Conservation (phyloP, 1,140 invertebrate species). For the Whitmania pigra region DNA sequence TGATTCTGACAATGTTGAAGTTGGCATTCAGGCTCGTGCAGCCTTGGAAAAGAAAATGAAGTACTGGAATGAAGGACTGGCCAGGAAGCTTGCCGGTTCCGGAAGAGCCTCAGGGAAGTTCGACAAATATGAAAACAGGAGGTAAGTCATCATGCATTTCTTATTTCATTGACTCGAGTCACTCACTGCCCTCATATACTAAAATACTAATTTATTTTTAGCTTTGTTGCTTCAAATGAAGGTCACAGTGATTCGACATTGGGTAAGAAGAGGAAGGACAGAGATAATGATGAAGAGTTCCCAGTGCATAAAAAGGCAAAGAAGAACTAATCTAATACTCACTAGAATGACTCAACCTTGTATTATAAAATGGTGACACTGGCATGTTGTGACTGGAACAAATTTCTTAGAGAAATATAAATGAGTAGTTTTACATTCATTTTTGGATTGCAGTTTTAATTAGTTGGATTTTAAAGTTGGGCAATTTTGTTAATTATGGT, state of each 20-base stretch:
- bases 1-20: conserved; percentile 61
- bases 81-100: conserved; percentile 58
- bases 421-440: too few species aligned
- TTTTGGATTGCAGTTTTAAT: too few species aligned
- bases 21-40: conserved; percentile 73
- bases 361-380: background rate
- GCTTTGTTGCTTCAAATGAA: background rate
- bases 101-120: conserved; percentile 72
- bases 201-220: background rate
- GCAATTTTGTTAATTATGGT: too few species aligned
- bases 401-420: too few species aligned
- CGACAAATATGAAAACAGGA: conserved; percentile 74
- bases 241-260: background rate
- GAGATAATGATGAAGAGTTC: background rate
- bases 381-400: too few species aligned
- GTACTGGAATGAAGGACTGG: conserved; percentile 59
- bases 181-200: background rate
- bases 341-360: conserved; percentile 11
- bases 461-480: too few species aligned
- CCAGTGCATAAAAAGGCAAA: background rate
- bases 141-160: conserved; percentile 27
- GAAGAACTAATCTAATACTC: background rate
- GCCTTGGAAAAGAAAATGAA: conserved; percentile 68
- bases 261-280: background rate
- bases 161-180: too few species aligned